Evolutionary conservation across 2,888 invertebrate species (phyloP).

Genomic region (Andricus quercusramuli): DNA sequence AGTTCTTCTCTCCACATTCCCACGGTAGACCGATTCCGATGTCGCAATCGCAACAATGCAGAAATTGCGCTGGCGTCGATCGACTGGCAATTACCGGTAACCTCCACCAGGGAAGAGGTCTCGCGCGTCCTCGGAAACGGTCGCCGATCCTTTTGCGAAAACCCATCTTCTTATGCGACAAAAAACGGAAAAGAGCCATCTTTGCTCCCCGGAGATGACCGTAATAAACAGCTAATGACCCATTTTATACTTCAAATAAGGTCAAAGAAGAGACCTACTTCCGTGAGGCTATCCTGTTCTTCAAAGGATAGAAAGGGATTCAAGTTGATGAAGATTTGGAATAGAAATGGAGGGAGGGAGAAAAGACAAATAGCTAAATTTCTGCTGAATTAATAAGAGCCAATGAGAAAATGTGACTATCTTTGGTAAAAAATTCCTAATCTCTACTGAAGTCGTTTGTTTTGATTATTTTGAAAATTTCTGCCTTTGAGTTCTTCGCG

Average conservation of each 20-base stretch:
- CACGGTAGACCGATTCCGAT: slow-evolving; percentile 65
- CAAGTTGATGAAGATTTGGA: no score
- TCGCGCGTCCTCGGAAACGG: slow-evolving; percentile 50
- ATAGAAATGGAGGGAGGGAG: no score
- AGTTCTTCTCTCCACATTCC: slow-evolving; percentile 56
- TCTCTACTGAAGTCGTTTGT: no score
- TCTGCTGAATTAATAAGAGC: no score
- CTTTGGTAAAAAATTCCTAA: no score
- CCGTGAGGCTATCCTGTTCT: not conserved
- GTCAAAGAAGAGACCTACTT: not conserved
- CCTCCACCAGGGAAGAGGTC: slow-evolving; percentile 40
- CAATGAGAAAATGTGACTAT: no score
- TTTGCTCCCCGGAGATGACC: not conserved
- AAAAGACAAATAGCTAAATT: no score
- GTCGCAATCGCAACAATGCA: slow-evolving; percentile 70
- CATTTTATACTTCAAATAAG: not conserved
- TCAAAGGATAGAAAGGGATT: not conserved
- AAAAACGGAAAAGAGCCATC: not conserved
- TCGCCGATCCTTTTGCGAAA: slow-evolving; percentile 46
- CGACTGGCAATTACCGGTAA: slow-evolving; percentile 58
- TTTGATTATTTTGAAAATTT: no score
- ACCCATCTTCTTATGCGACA: slow-evolving; percentile 33
- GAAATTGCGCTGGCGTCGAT: slow-evolving; percentile 64
- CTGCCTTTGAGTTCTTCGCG: no score
- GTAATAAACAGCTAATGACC: not conserved